These are phyloP conservation scores for Serinus canaria DNA, from an alignment of 2,113 vertebrate species.

Conservation along the genomic window DNA sequence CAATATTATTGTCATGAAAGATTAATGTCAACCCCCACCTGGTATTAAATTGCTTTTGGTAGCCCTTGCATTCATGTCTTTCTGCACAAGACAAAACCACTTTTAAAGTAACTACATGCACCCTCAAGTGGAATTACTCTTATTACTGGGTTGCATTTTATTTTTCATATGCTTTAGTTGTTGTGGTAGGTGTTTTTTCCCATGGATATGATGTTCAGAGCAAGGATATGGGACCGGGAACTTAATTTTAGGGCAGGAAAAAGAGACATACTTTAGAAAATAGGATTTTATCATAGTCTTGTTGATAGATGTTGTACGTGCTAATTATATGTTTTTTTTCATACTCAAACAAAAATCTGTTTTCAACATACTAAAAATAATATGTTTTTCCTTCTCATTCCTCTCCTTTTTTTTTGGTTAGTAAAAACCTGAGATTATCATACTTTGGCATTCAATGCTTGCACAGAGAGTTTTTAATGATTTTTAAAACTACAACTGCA, in stretches of 20 bases:
- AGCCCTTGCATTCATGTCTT: neutral
- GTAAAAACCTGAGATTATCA: neutral
- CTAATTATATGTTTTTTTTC: neutral
- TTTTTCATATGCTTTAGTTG: neutral
- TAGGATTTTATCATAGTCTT: neutral
- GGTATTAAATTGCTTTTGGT: conserved; percentile 52
- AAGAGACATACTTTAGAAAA: neutral
- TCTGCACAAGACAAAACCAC: conserved; percentile 32
- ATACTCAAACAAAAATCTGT: neutral
- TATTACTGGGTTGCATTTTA: neutral
- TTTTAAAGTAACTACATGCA: conserved; percentile 11
- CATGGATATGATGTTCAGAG: neutral
- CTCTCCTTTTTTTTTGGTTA: conserved; percentile 5
- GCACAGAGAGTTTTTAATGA: conserved; percentile 3
- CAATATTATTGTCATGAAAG: conserved; percentile 68
- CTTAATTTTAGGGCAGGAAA: neutral
- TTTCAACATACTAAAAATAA: neutral
- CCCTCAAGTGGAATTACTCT: neutral
- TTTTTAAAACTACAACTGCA: neutral
- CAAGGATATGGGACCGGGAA: neutral
- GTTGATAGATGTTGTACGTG: neutral
- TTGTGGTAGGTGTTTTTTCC: neutral
- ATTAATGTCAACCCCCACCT: conserved; percentile 67
- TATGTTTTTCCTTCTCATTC: neutral
- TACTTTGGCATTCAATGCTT: neutral